phyloP scores from a whole-genome alignment of 92 coral and sea anemone species.

The Parazoanthus darwini region DNA sequence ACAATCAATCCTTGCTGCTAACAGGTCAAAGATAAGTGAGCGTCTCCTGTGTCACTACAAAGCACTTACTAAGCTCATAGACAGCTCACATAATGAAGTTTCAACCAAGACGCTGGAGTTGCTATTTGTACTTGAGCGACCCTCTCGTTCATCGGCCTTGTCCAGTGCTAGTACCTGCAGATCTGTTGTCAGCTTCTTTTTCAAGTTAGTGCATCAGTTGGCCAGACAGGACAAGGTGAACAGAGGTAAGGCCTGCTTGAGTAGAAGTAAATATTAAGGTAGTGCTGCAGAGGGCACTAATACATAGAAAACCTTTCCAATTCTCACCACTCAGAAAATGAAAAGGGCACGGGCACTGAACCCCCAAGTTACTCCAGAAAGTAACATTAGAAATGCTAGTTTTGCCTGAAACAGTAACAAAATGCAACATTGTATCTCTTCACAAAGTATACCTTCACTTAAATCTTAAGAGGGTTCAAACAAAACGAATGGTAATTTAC shows the following conservation, averaged over 20 bases:
- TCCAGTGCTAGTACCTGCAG: conserved; percentile 37
- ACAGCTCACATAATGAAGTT: conserved; percentile 14
- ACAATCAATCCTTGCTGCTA: not conserved
- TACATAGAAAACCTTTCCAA: too few species aligned
- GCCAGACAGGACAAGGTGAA: conserved; percentile 9
- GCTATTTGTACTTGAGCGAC: conserved; percentile 15
- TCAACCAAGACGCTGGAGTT: conserved; percentile 24
- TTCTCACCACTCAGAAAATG: too few species aligned
- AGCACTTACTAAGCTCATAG: conserved; percentile 23
- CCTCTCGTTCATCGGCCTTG: conserved; percentile 19
- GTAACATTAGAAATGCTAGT: too few species aligned
- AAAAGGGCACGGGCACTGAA: too few species aligned
- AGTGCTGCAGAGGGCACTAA: too few species aligned
- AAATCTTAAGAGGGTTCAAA: too few species aligned
- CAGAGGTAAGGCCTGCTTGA: conserved; percentile 6
- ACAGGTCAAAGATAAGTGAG: conserved; percentile 33
- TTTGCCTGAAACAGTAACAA: too few species aligned
- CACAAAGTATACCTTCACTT: too few species aligned
- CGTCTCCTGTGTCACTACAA: conserved; percentile 14
- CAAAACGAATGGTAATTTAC: too few species aligned
- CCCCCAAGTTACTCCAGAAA: too few species aligned
- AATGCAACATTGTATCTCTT: too few species aligned
- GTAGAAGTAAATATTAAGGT: too few species aligned
- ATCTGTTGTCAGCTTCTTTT: conserved; percentile 27
- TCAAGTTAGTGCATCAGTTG: conserved; percentile 28